Percentiles rank a stretch among this genome's conserved stretches.
Conservation (phyloP, 2,888 invertebrate genomes). For the Augochlorella aurata region DNA sequence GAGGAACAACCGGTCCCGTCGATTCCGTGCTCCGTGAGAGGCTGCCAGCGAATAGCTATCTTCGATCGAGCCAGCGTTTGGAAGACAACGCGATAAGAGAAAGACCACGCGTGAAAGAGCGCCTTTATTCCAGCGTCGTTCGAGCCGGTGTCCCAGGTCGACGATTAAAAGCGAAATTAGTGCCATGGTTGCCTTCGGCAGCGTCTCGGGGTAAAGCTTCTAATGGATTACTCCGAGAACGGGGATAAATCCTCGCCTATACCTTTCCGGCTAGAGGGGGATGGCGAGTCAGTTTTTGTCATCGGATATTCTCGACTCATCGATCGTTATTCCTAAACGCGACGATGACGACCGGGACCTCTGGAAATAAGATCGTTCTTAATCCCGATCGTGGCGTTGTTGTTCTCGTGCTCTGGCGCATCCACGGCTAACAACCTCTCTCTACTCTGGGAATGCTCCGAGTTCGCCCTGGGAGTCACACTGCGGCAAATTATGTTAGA, state of each 20-base stretch:
- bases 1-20: not conserved
- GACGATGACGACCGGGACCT: not conserved
- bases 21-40: not conserved
- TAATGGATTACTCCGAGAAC: not conserved
- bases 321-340: slow-evolving; percentile 9
- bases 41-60: not conserved
- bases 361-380: slow-evolving; percentile 11
- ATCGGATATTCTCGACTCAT: not conserved
- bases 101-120: not conserved
- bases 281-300: slow-evolving; percentile 1
- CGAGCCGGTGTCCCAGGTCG: not conserved
- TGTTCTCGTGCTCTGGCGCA: not conserved
- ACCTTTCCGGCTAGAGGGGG: not conserved
- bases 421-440: not conserved
- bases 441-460: not conserved
- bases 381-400: not conserved
- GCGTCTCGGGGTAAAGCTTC: not conserved
- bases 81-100: not conserved
- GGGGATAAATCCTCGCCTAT: not conserved
- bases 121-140: not conserved
- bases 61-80: not conserved
- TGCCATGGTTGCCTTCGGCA: not conserved
- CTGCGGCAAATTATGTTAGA: not conserved
- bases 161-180: slow-evolving; percentile 13
- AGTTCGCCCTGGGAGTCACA: not conserved